Conservation (phyloP, 2,113 vertebrate species). For the Motacilla tschutschensis region DNA sequence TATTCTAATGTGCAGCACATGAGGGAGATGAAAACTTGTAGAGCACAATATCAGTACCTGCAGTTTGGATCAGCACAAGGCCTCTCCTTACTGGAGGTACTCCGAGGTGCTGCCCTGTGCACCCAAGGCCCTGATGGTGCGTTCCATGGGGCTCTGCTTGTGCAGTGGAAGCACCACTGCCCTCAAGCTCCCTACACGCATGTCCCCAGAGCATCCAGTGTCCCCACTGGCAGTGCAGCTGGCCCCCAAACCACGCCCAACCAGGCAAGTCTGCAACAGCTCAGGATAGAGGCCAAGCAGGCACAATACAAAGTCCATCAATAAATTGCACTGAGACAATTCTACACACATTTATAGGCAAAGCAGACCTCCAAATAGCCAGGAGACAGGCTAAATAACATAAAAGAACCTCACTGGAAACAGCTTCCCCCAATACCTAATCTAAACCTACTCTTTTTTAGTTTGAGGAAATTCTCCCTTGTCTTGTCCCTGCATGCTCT, state of each 20-base stretch:
- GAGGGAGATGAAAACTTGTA: accelerated
- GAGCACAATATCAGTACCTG: background rate
- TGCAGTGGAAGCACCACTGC: background rate
- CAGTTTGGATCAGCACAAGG: background rate
- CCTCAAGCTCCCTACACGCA: too few relatives aligned
- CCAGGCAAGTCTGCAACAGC: background rate
- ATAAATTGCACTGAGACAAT: background rate
- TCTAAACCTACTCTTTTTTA: background rate
- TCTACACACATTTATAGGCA: background rate
- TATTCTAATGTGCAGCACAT: background rate
- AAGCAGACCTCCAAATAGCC: background rate
- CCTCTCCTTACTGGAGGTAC: background rate
- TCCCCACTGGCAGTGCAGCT: accelerated
- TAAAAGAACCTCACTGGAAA: background rate
- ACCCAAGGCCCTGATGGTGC: background rate
- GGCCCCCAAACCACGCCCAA: accelerated
- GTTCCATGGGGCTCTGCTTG: background rate
- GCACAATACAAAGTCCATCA: background rate
- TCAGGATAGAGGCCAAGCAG: background rate
- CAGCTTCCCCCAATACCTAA: background rate
- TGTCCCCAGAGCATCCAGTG: background rate
- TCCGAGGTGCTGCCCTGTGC: background rate
- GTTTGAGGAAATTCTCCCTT: background rate
- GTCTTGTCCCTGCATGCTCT: background rate
- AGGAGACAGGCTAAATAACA: background rate